Evolutionary conservation across 2,113 vertebrate genomes (phyloP).

Genomic region (Podocnemis expansa): DNA sequence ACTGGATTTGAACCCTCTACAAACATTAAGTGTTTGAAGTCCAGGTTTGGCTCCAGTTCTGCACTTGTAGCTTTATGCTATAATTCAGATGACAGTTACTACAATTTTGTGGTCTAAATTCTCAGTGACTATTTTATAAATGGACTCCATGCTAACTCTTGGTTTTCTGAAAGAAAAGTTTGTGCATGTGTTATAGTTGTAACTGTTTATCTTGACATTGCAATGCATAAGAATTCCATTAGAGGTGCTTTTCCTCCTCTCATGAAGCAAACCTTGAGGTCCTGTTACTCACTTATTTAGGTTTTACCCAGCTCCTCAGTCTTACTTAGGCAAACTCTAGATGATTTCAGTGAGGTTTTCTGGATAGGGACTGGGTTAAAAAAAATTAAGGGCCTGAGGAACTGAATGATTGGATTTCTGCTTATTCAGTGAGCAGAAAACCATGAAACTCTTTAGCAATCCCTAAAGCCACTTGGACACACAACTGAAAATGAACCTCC

Average conservation of each 20-base stretch:
- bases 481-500: background rate
- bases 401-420: background rate
- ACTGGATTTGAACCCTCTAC: background rate
- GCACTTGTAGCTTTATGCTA: background rate
- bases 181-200: background rate
- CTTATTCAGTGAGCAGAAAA: background rate
- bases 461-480: background rate
- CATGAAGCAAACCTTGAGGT: background rate
- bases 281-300: background rate
- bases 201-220: background rate
- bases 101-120: background rate
- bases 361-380: background rate
- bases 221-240: background rate
- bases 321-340: background rate
- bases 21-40: background rate
- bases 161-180: background rate
- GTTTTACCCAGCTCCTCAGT: background rate
- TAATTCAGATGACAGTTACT: background rate
- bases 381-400: background rate
- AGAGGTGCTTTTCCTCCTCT: background rate
- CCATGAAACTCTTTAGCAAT: background rate
- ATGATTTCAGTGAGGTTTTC: background rate
- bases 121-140: background rate
- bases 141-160: background rate
- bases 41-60: background rate